phyloP scores from a whole-genome alignment of 2,888 invertebrate species.

The Melinaea menophilus region DNA sequence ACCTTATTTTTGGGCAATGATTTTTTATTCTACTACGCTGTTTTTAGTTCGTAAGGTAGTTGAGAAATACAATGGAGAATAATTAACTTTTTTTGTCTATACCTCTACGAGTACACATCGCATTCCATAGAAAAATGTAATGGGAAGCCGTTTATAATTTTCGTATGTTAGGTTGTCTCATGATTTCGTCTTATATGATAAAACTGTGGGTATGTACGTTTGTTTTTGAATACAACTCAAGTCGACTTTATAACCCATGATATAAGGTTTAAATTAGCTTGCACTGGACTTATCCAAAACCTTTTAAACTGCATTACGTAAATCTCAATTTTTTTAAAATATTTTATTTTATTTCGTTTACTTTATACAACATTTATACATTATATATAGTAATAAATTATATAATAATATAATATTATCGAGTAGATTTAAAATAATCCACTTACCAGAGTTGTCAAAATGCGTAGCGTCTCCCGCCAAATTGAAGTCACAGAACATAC shows the following conservation, averaged over 20 bases:
- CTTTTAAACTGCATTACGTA: background rate
- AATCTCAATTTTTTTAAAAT: background rate
- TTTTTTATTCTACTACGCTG: too few relatives aligned
- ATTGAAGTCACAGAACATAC: slow-evolving; percentile 60
- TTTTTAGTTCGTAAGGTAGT: too few relatives aligned
- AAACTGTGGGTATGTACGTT: background rate
- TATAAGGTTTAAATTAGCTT: background rate
- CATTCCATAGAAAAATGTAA: background rate
- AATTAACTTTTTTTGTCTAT: too few relatives aligned
- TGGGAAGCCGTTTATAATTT: slow-evolving; percentile 3
- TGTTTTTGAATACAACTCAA: background rate
- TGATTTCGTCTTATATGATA: slow-evolving; percentile 5
- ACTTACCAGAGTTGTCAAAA: slow-evolving; percentile 34
- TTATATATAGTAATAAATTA: background rate
- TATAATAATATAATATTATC: background rate
- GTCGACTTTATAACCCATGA: too few relatives aligned
- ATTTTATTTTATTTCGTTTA: background rate
- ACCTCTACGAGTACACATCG: too few relatives aligned
- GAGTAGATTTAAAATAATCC: background rate
- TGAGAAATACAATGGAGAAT: too few relatives aligned
- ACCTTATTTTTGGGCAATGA: too few relatives aligned
- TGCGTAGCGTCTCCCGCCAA: slow-evolving; percentile 64
- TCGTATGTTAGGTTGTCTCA: background rate
- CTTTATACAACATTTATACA: background rate
- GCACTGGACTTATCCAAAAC: background rate